phyloP scores from a whole-genome alignment of 2,888 invertebrate species.

The Noctua fimbriata region DNA sequence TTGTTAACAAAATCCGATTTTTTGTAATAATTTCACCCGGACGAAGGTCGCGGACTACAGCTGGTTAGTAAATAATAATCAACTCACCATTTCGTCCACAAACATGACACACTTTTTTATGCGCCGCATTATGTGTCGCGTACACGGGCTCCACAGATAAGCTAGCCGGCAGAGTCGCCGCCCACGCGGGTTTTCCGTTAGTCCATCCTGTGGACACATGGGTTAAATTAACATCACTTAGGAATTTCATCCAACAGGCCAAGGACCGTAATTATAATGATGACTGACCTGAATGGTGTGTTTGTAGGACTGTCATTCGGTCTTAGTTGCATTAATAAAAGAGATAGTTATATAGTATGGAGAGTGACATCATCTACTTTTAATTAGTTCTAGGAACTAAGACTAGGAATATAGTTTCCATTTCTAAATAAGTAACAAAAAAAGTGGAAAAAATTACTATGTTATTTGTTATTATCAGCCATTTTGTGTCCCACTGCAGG shows the following conservation, averaged over 20 bases:
- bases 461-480: background rate
- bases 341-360: background rate
- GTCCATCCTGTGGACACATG: constrained; percentile 74
- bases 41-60: too few relatives aligned
- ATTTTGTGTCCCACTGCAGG: too few relatives aligned
- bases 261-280: background rate
- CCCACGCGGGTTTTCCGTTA: constrained; percentile 82
- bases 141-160: constrained; percentile 86
- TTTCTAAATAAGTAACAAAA: background rate
- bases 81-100: constrained; percentile 86
- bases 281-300: background rate
- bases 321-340: background rate
- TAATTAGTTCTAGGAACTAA: background rate
- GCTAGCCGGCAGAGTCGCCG: constrained; percentile 81
- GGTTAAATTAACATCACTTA: background rate
- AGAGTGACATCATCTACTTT: background rate
- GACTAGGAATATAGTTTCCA: background rate
- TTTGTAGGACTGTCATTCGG: background rate
- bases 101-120: constrained; percentile 85
- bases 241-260: background rate
- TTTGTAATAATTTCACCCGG: too few relatives aligned
- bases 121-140: constrained; percentile 75
- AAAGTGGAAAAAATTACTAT: background rate
- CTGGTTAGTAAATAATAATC: background rate
- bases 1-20: too few relatives aligned